Conservation (phyloP, 2,888 invertebrate genomes). For the Sphaeridia pumilis region DNA sequence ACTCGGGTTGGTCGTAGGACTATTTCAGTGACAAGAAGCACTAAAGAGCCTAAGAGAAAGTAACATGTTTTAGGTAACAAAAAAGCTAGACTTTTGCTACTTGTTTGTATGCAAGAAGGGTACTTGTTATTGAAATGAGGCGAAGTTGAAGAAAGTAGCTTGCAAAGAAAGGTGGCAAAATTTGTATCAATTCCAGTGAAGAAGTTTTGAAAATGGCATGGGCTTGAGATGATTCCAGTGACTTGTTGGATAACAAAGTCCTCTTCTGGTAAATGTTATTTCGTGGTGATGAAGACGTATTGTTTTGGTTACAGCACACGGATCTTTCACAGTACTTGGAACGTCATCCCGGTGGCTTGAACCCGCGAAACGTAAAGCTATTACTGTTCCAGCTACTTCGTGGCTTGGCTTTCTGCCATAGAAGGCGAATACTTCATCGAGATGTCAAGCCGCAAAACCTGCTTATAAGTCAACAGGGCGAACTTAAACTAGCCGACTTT, state of each 20-base stretch:
- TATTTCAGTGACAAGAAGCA: background rate
- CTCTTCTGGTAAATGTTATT: no score
- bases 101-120: no score
- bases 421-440: constrained; percentile 85
- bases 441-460: constrained; percentile 99
- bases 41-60: no score
- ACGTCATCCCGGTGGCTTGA: constrained; percentile 84
- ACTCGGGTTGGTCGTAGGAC: background rate
- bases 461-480: constrained; percentile 90
- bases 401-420: constrained; percentile 92
- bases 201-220: no score
- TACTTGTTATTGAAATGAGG: background rate
- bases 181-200: no score
- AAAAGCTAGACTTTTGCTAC: no score
- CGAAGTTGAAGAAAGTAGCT: no score
- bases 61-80: no score
- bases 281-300: no score
- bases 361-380: constrained; percentile 84
- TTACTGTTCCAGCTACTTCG: constrained; percentile 95
- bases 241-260: no score
- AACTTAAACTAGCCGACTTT: constrained; percentile 96
- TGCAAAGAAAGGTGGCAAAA: no score
- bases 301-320: constrained; percentile 82
- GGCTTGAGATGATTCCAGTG: no score
- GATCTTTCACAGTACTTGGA: constrained; percentile 98